Evolutionary conservation across 1,140 invertebrate species (phyloP), one percentile per base, ranked within the genome.

Genomic region (Luehdorfia chinensis): DNA sequence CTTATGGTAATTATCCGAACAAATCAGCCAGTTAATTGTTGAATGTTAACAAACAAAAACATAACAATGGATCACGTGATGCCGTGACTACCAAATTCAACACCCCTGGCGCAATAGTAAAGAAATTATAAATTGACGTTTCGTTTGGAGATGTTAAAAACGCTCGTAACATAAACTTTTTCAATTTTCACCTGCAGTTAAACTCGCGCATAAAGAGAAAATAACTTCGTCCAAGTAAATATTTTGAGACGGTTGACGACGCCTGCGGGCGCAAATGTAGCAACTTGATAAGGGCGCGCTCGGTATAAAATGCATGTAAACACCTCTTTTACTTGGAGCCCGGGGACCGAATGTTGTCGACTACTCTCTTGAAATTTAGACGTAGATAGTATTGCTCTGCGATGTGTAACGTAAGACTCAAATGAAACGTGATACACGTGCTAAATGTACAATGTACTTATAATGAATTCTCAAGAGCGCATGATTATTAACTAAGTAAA

Each of bases 141-240:
- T 59, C 64, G 51, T 79, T 73, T 68, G 45, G 53, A 50, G 64
- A 68, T 55, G 53, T 64, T 75, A 75, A 74, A 74, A 77, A 62
- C 46, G 57, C 55, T 84, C 72, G 72, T 81, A 80, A 81, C 74
- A 73, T 85, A 81, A 81, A 84, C 77, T 85, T 85, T 85, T 85
- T 83, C 81, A 84, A 84, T 85, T 85, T 84, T 81, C 79, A 81
- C 79, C 71, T 84, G 69, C 64, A 73, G 59, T 78, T 80, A 75
- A 78, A 78, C 61, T 65, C 66, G 66, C 41, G 69, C 52, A 57
- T 84, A 80, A 79, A 80, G 68, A 50, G 45, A 64, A 59, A 75
- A 70, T 59, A 59, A 62, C 58, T 57, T 50, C 31, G 61, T 50
- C 45, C 48, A 64, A 69, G 74, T 78, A 78, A 81, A 80, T 78